phyloP scores from a whole-genome alignment of 2,113 vertebrate genomes.

The Regulus satrapa region DNA sequence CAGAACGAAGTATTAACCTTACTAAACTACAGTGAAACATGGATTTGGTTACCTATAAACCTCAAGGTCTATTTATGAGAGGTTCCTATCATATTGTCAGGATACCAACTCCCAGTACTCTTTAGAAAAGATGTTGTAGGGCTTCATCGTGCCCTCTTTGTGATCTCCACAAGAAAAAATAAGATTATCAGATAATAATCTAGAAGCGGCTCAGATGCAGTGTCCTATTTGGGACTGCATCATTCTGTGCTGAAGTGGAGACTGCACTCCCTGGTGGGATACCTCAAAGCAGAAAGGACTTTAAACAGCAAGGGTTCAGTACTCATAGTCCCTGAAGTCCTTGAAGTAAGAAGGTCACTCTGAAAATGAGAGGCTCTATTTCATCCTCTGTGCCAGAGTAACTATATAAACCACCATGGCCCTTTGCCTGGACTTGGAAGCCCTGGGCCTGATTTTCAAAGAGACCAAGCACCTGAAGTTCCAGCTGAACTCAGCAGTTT shows the following conservation, averaged over 20 bases:
- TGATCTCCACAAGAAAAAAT: not conserved
- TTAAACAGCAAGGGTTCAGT: not conserved
- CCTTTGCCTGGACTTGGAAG: not conserved
- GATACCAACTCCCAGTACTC: not conserved
- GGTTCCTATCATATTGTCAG: not conserved
- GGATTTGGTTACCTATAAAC: not conserved
- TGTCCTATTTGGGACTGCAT: not conserved
- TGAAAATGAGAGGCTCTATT: not conserved
- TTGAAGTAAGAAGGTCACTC: not conserved
- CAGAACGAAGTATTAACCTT: not conserved
- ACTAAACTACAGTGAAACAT: not conserved
- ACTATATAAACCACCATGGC: not conserved
- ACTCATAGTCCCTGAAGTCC: not conserved
- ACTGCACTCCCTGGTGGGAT: not conserved
- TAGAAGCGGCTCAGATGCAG: not conserved
- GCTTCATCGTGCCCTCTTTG: not conserved
- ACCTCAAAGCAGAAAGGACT: not conserved
- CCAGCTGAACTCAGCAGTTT: not conserved
- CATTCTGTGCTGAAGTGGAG: not conserved
- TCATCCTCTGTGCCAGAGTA: not conserved
- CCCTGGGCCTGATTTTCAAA: not conserved
- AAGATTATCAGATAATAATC: not conserved
- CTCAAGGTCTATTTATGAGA: not conserved
- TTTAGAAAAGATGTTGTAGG: not conserved
- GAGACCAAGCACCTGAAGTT: not conserved